These are phyloP conservation scores for Margarornis squamiger DNA, from an alignment of 2,797 vertebrate genomes.

Conservation along the genomic window DNA sequence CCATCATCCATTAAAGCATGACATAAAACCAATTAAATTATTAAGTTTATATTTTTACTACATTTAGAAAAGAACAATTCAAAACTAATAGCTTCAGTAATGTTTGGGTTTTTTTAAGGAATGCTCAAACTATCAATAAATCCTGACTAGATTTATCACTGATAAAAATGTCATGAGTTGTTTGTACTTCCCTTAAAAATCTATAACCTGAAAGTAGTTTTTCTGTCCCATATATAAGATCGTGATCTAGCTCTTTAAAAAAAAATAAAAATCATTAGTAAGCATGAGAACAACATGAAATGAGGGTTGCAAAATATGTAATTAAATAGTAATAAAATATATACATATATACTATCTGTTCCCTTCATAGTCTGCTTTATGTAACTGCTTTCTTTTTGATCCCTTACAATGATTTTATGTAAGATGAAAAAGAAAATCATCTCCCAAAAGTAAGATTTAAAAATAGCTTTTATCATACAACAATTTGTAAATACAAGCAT, in stretches of 20 bases:
- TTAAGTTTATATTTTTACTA: conserved; percentile 21
- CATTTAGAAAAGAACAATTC: not conserved
- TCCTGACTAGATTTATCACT: not conserved
- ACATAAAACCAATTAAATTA: conserved; percentile 21
- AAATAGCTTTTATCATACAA: not conserved
- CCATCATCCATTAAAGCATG: not conserved
- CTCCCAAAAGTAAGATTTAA: not conserved
- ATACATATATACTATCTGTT: not conserved
- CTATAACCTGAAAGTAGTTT: not conserved
- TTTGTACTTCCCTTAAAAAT: not conserved
- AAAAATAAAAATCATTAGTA: not conserved
- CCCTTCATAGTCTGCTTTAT: not conserved
- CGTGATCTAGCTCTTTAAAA: not conserved
- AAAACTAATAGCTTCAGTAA: not conserved
- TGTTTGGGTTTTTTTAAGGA: not conserved
- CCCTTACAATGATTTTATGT: not conserved
- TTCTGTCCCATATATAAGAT: not conserved
- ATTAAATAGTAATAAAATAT: not conserved
- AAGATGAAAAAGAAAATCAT: not conserved
- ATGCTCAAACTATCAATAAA: not conserved
- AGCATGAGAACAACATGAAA: not conserved
- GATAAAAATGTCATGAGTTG: not conserved
- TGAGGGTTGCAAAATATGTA: conserved; percentile 4
- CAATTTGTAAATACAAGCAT: not conserved
- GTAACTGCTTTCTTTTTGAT: not conserved